phyloP scores from a whole-genome alignment of 2,797 vertebrate genomes.

The Tenualosa thibaudeaui region DNA sequence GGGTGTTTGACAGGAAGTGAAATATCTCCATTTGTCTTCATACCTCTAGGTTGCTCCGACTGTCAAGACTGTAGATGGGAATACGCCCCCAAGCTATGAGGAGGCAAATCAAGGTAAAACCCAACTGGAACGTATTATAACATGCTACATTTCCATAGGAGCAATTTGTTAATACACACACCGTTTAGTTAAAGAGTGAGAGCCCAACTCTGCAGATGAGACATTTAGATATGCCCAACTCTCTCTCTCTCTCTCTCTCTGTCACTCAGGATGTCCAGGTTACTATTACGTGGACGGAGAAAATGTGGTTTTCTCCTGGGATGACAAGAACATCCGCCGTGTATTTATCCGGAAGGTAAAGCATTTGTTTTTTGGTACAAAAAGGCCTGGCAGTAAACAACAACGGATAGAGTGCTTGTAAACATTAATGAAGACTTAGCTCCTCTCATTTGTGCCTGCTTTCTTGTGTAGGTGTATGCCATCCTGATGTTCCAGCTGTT shows the following conservation, averaged over 20 bases:
- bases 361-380: neutral
- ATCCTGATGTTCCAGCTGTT: constrained; percentile 88
- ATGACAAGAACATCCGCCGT: constrained; percentile 82
- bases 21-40: neutral
- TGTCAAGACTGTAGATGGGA: constrained; percentile 72
- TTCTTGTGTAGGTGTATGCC: constrained; percentile 83
- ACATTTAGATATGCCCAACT: neutral
- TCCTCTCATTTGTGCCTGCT: neutral
- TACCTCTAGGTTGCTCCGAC: constrained; percentile 74
- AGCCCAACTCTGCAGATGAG: too few relatives aligned
- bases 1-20: neutral
- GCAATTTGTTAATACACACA: neutral
- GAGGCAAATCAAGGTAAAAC: constrained; percentile 82
- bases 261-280: constrained; percentile 68
- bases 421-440: neutral
- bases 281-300: constrained; percentile 72
- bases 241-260: neutral
- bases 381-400: neutral
- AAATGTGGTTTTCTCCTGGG: constrained; percentile 86
- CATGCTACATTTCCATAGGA: neutral
- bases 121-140: too few relatives aligned
- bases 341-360: constrained; percentile 92
- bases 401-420: neutral
- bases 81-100: constrained; percentile 86
- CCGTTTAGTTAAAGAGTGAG: too few relatives aligned